Evolutionary conservation across 2,888 invertebrate genomes (phyloP).

Genomic region (Tryphoninae sp.): DNA sequence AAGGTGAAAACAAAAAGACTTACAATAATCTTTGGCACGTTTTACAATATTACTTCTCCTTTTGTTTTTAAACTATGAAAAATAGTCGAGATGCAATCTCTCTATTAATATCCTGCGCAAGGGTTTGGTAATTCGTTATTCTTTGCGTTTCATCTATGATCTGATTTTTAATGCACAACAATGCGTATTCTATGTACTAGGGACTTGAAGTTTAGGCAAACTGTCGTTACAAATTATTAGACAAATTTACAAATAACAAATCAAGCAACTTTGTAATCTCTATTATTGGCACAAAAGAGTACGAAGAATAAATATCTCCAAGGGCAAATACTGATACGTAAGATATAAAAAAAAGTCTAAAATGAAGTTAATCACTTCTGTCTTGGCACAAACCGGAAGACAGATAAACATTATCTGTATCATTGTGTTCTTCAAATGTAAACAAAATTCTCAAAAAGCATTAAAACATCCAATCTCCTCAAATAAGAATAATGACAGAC

Average conservation of each 20-base stretch:
- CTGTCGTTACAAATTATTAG: neutral
- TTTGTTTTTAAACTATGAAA: constrained; percentile 52
- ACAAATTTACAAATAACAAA: neutral
- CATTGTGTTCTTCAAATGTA: too few species aligned
- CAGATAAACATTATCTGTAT: too few species aligned
- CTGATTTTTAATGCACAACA: neutral
- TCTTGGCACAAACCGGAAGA: too few species aligned
- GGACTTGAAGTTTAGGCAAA: neutral
- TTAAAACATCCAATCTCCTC: too few species aligned
- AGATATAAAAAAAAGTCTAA: too few species aligned
- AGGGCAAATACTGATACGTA: too few species aligned
- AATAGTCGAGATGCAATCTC: constrained; percentile 44
- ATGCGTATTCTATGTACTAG: neutral
- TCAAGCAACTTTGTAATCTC: neutral
- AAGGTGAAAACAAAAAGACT: neutral
- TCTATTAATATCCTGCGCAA: constrained; percentile 14
- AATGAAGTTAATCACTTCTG: too few species aligned
- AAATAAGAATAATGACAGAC: too few species aligned
- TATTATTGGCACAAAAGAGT: too few species aligned
- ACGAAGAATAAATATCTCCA: too few species aligned
- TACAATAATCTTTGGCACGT: constrained; percentile 55
- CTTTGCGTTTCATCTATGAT: too few species aligned
- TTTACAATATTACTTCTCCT: neutral
- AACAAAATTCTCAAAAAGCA: too few species aligned
- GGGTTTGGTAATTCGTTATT: neutral